Base-by-base conservation (phyloP, 2,113 vertebrate genomes). In the Amblyornis subalaris region DNA sequence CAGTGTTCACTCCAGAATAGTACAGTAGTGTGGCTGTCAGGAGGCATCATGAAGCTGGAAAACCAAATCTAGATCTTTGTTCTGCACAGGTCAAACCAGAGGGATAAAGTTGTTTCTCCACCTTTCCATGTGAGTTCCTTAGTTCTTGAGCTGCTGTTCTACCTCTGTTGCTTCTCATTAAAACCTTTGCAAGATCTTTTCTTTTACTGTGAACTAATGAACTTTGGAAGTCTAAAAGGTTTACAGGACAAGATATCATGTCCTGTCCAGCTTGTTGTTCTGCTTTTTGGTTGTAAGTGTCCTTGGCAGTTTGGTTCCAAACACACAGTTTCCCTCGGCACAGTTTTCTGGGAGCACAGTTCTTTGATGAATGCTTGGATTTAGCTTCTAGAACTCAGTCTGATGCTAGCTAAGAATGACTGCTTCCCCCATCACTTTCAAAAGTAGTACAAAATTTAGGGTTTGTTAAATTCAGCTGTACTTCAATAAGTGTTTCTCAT, bases 281-380 rank as follows among this genome's bases (percentile, higher is more conserved):
- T 75, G 17, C 45, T 73, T 48, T 74, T 62, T 76, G 36, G 8
- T 65, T 73, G 10, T 38, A n/a, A 65, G 53, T 60, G 62, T 80
- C 35, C 33, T 42, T 54, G 55, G 13, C 35, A 73, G 58, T 54
- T 79, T 3, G 8, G 16, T 86, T 79, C 28, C 45, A 62, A 70
- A 28, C 6, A 54, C 29, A 58, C 6, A 0, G 0, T 53, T 61
- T 83, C n/a, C 33, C 23, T 70, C 35, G 66, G n/a, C 36, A 36
- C 48, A 20, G 35, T 21, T 50, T 71, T 90, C 25, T 66, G 28
- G 64, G 38, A 57, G 16, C 36, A 57, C 36, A 29, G 33, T 74
- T 88, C 66, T 76, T 83, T 61, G 38, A 35, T 14, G 38, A 35
- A 8, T 82, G 44, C 53, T 74, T 88, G 28, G 7, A 53, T 84